Base-by-base conservation (phyloP, 2,888 invertebrate genomes). In the Pachymerium ferrugineum region DNA sequence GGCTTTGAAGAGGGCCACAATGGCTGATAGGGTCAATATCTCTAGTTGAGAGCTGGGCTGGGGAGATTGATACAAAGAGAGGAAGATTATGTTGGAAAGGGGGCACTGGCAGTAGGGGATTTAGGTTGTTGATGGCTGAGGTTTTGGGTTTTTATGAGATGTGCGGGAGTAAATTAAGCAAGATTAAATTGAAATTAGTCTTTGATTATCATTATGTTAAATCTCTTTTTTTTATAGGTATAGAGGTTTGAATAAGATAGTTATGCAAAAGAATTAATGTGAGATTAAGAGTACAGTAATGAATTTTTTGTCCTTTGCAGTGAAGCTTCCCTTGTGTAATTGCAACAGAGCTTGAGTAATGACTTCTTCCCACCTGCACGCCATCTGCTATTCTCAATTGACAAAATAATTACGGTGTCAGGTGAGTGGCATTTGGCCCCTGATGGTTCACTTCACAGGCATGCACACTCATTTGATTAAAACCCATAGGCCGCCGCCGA, bases 321-420 rank as follows among this genome's bases (percentile, higher is more conserved):
- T 28, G 62, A 62, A 62, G 62, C 28, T n/a, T 62, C 28, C 62
- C 62, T 62, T 22, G 62, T 62, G 62, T 62, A 62, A 62, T 62
- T 62, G 62, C 62, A 28, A 62, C 62, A 28, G 62, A 62, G 62
- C 62, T 62, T 62, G 62, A 62, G 62, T 62, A 62, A 62, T 62
- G 62, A 62, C 62, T 62, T 62, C 62, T 62, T 62, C 62, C 62
- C 62, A 62, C 62, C 62, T 62, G 62, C 62, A 62, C 62, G 62
- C 62, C 62, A 62, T 62, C 62, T 62, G 62, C 62, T 62, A 62
- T 62, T 22, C 62, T 62, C 62, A 28, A 62, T 62, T 62, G 62
- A 62, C 62, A 62, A 62, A 62, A 62, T 62, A 62, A 62, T 62
- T 62, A 62, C 25, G 62, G 62, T 62, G 62, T 62, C 62, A 62